These are phyloP conservation scores for Ivindomyrus marchei DNA, from an alignment of 2,113 vertebrate genomes.

Conservation along the genomic window DNA sequence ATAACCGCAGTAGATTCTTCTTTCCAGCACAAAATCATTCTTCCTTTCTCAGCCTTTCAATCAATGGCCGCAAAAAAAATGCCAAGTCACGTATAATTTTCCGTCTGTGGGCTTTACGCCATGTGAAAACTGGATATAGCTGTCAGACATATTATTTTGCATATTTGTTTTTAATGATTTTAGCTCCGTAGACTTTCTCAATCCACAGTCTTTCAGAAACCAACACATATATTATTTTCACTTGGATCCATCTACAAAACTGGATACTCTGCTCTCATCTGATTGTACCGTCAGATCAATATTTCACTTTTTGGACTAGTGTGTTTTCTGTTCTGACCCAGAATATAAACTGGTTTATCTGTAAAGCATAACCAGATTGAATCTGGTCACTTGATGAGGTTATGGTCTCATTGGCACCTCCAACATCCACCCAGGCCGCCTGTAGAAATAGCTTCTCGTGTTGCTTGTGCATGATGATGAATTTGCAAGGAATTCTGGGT, in stretches of 20 bases:
- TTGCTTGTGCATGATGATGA: not conserved
- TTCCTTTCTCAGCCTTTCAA: slow-evolving; percentile 8
- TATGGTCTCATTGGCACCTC: not conserved
- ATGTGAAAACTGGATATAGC: not conserved
- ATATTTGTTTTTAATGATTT: not conserved
- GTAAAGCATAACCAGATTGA: not conserved
- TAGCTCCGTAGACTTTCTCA: not conserved
- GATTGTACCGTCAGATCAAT: not conserved
- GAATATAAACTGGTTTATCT: not conserved
- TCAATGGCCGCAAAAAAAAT: not conserved
- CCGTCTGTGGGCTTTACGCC: not conserved
- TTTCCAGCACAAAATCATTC: slow-evolving; percentile 8
- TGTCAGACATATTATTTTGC: not conserved
- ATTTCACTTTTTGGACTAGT: not conserved
- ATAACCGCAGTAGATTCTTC: not conserved
- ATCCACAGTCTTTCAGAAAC: not conserved
- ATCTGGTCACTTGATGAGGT: not conserved
- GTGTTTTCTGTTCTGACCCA: not conserved
- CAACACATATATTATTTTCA: not conserved
- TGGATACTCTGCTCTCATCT: not conserved
- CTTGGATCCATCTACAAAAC: not conserved
- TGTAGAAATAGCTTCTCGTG: not conserved
- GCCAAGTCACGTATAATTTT: not conserved
- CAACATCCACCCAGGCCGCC: not conserved
- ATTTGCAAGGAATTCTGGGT: not conserved